phyloP scores from a whole-genome alignment of 2,113 vertebrate genomes.

The Phylloscopus whistleri region DNA sequence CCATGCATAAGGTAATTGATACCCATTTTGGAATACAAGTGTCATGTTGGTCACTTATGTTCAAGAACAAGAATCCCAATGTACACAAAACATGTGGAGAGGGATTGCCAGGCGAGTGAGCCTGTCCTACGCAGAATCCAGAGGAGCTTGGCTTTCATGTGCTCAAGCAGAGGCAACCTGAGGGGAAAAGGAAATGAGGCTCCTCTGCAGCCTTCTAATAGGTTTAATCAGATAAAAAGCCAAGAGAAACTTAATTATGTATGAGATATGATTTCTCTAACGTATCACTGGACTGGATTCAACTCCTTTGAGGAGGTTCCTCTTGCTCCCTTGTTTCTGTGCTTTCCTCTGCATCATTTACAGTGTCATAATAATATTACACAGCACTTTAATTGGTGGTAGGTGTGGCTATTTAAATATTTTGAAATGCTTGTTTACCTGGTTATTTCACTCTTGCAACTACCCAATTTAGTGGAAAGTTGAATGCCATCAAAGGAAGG shows the following conservation, averaged over 20 bases:
- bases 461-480: not conserved
- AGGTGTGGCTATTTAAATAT: not conserved
- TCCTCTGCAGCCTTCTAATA: not conserved
- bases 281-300: not conserved
- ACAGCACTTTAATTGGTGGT: not conserved
- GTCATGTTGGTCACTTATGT: rapidly evolving
- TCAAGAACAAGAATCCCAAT: not conserved
- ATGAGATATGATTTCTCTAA: not conserved
- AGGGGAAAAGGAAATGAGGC: not conserved
- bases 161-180: not conserved
- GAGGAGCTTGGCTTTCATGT: not conserved
- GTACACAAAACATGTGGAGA: rapidly evolving
- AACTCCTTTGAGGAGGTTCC: not conserved
- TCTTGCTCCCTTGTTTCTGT: not conserved
- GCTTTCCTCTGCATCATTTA: not conserved
- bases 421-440: not conserved
- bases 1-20: not conserved
- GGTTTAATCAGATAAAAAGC: not conserved
- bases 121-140: rapidly evolving
- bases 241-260: not conserved
- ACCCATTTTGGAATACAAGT: not conserved
- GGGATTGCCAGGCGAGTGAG: not conserved
- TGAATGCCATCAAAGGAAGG: not conserved
- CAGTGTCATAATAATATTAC: rapidly evolving
- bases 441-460: not conserved